These are phyloP conservation scores for Archivesica marissinica DNA, from an alignment of 1,140 invertebrate species.

Conservation along the genomic window DNA sequence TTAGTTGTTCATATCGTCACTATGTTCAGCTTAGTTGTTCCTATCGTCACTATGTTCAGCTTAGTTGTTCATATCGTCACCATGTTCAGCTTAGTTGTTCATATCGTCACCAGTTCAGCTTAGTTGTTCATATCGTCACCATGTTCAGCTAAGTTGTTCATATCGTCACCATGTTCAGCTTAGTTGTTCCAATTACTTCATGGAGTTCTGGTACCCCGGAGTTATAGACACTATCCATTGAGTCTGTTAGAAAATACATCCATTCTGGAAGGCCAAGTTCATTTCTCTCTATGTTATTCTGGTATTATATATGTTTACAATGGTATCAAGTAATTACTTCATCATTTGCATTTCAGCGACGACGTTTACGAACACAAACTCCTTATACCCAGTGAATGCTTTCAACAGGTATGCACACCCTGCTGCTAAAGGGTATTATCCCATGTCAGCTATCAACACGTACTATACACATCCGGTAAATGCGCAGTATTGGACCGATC, in stretches of 20 bases:
- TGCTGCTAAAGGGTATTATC: constrained; percentile 21
- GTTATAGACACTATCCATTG: too few relatives aligned
- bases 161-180: too few relatives aligned
- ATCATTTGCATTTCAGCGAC: neutral
- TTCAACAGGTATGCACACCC: constrained; percentile 10
- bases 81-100: too few relatives aligned
- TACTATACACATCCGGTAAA: constrained; percentile 5
- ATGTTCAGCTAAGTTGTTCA: too few relatives aligned
- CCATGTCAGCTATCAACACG: neutral
- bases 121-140: too few relatives aligned
- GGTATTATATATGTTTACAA: neutral
- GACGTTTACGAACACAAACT: neutral
- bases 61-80: too few relatives aligned
- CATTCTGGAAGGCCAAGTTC: neutral
- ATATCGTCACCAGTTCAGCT: too few relatives aligned
- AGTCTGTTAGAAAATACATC: neutral
- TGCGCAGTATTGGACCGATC: constrained; percentile 48
- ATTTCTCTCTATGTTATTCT: neutral
- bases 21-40: too few relatives aligned
- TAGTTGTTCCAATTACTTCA: too few relatives aligned
- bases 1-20: too few relatives aligned
- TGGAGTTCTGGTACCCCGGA: too few relatives aligned
- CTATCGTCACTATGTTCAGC: too few relatives aligned
- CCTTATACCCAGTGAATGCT: neutral
- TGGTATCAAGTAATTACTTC: neutral